These are phyloP conservation scores for Poecilia wingei DNA, from an alignment of 2,797 vertebrate genomes.

Conservation along the genomic window DNA sequence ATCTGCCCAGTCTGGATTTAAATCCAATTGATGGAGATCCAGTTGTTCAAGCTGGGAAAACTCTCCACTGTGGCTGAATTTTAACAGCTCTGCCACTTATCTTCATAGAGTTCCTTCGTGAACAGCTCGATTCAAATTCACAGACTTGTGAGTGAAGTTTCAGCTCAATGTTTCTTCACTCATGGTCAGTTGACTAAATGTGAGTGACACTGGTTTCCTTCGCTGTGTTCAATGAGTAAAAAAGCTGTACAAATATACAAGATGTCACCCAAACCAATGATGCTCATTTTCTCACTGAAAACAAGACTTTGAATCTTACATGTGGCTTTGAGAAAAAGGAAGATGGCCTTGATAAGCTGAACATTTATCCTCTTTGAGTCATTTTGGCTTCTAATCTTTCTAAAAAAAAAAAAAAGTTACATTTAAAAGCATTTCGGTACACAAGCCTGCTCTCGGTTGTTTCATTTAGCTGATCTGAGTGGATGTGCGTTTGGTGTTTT, in stretches of 20 bases:
- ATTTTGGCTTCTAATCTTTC: neutral
- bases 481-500: conserved; percentile 43
- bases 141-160: neutral
- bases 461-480: conserved; percentile 13
- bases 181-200: neutral
- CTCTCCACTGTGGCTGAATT: neutral
- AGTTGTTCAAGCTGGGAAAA: neutral
- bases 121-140: neutral
- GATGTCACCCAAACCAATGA: neutral
- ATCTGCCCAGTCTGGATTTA: neutral
- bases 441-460: conserved; percentile 9
- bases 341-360: neutral
- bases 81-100: neutral
- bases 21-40: neutral
- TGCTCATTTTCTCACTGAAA: neutral
- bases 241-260: neutral
- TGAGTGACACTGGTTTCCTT: neutral
- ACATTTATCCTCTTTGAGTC: neutral
- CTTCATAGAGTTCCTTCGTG: neutral
- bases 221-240: neutral
- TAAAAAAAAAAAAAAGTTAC: neutral
- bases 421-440: neutral
- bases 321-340: neutral
- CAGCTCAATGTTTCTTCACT: neutral
- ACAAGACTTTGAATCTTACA: neutral